These are phyloP conservation scores for Venustaconcha ellipsiformis DNA, from an alignment of 1,140 invertebrate genomes.

Conservation along the genomic window DNA sequence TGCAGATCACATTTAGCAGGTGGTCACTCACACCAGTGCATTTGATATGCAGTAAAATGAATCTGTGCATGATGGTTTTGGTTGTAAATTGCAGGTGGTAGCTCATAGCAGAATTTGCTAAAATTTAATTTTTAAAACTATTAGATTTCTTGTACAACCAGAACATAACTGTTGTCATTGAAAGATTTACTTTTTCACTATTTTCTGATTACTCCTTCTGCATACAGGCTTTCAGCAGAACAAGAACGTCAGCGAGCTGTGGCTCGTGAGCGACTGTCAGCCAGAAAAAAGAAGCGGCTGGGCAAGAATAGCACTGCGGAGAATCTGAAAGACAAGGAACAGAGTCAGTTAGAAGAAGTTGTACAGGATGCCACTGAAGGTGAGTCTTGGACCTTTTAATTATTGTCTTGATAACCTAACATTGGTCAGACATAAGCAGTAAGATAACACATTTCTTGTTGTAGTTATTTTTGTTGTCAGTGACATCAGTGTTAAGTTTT, in stretches of 20 bases:
- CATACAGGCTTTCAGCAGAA: constrained; percentile 46
- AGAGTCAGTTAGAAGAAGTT: constrained; percentile 13
- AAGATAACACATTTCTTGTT: background rate
- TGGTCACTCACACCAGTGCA: no score
- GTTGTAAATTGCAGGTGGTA: no score
- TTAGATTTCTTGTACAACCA: no score
- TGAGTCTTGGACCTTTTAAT: constrained; percentile 1
- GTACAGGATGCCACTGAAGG: constrained; percentile 3
- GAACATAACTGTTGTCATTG: no score
- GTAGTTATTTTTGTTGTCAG: no score
- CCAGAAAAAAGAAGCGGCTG: constrained; percentile 34
- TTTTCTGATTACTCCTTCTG: background rate
- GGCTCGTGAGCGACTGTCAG: constrained; percentile 51
- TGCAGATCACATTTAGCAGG: no score
- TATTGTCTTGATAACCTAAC: background rate
- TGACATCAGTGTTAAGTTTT: no score
- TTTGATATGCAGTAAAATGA: no score
- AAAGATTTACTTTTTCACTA: no score
- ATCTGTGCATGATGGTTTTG: no score
- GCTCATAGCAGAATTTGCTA: no score
- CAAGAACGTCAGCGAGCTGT: constrained; percentile 51
- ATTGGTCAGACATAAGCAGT: background rate
- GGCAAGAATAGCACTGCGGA: constrained; percentile 29
- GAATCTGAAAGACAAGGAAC: constrained; percentile 35
- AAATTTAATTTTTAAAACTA: no score